Evolutionary conservation across 2,797 vertebrate species (phyloP), one percentile per base, ranked within the genome.

Genomic region (Brachyrhaphis roseni): DNA sequence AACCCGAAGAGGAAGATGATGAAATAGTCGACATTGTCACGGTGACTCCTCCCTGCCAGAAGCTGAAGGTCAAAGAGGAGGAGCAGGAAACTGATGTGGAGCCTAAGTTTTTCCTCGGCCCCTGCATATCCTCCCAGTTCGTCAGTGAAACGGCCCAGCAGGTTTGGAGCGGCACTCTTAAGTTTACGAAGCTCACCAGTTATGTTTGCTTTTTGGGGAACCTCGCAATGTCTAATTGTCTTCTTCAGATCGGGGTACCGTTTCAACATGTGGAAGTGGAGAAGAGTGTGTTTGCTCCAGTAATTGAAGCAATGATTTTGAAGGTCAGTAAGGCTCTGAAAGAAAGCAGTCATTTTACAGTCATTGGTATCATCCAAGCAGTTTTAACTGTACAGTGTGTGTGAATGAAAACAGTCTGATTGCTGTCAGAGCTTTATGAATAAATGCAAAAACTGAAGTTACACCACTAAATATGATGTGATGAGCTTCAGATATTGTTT

Each of bases 281-380:
- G 78, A 97, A 95, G 92, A 98, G 97, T 4, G 93, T 98, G 77
- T 98, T 97, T 36, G 97, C 97, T 1, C 97, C 98, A 0, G 96
- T 97, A 28, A 92, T 98, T 1, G 98, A 99, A 94, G 96, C 97
- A 89, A 98, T 99, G 98, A 96, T 99, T 90, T 88, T 99, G 76
- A 99, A 99, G 97, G 98, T 99, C 88, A 26, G 91, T 89, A 68
- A 34, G 66, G 31, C 26, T 51, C 43, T 49, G 77, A 55, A 1
- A 5, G 55, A 23, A 43, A 66, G 64, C 36, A 39, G 4, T 68
- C 8, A 39, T 68, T 45, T 77, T 45, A 55, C 36, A 78, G 28
- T 41, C 49, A 8, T 76, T 84, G 75, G 43, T 72, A 26, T 18
- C 76, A 62, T 76, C 59, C 41, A 16, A 53, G 16, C 23, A 45